Base-by-base conservation (phyloP, 2,113 vertebrate genomes). In the Burhinus oedicnemus region DNA sequence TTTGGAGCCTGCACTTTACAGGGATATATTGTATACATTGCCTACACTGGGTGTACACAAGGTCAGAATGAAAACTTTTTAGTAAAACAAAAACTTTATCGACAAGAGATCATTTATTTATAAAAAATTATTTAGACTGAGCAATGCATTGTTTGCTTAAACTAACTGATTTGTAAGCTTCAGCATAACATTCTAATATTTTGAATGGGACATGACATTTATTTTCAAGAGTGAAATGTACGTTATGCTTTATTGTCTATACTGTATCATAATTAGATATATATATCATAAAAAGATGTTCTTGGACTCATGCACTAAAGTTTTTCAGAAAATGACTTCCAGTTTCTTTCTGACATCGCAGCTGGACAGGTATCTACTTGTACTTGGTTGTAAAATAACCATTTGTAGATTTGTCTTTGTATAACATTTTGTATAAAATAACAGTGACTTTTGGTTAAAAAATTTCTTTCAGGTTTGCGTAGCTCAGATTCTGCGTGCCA, bases 21-120 rank as follows among this genome's bases (percentile, higher is more conserved):
- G 97, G 32, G 98, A 99, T 71, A 96, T 99, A 84, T 96, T 99
- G 49, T 99, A 98, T 96, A 98, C 99, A 6, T 98, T 99, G 76
- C 99, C 99, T 64, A 84, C 97, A 52, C 97, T 99, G 20, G 99
- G 99, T 58, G 99, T 99, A 60, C 99, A 99, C 81, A 99, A 99
- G 99, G 99, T 99, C 92, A 91, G 98, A 95, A 89, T 93, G 42
- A 78, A 91, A 89, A 55, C 38, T 8, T 65, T 60, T n/a, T 74
- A 22, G 6, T 78, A 44, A 83, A 93, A 38, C 6, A 11, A 57
- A 51, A 81, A 4, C 27, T 70, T 0, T 40, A 36, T 58, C 20
- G 47, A 2, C 77, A 49, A 34, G 22, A 44, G 1, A 2, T 78
- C 5, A 21, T 58, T 36, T 64, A 58, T 72, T 85, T 83, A 19